Base-by-base conservation (phyloP, 2,888 invertebrate genomes). In the Rhagonycha lutea region DNA sequence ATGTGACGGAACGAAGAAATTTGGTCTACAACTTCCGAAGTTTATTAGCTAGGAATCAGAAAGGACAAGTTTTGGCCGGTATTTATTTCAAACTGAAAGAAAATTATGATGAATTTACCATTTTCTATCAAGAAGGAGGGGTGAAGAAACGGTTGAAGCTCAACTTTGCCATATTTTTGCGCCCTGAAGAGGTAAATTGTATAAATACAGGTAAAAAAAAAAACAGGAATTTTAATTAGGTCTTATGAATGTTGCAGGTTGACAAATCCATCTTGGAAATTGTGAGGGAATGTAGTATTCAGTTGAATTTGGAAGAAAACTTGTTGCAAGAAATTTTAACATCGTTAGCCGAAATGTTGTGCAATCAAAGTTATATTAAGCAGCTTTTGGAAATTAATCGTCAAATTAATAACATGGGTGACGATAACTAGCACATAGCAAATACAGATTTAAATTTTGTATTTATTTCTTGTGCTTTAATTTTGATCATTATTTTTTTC, bases 1-100 rank as follows among this genome's bases (percentile, higher is more conserved):
- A 93, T 85, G 95, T 97, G 28, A 96, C 97, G 0, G 97, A 97
- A 86, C 93, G 97, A 83, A 92, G 97, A 82, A 97, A 97, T 87
- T 88, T 97, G 83, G 94, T 95, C 23, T 97, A 96, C 89, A 94
- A 95, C 84, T 92, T 94, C 86, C 91, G 95, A 85, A 95, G 95
- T 86, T 90, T 96, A 69, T 89, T 97, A 71, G 92, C 95, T 5
- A 92, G 97, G 71, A 94, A 96, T 87, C 93, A 93, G 80, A 96
- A 96, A 83, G 96, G 96, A 69, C 93, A 94, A 81, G 90, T 96
- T 7, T 90, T 92, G 47, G 96, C 97, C 69, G 97, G 97, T 23
- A 89, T 97, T 75, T 97, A 96, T 88, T 96, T 97, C 86, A 94
- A 95, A 63, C 90, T 96, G 70, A 90, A 92, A 79, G 83, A 89